A percentile compares a stretch with the other conserved stretches of the same genome.
These are phyloP conservation scores for Anticlea derivata DNA, from an alignment of 2,888 invertebrate species.

Conservation along the genomic window DNA sequence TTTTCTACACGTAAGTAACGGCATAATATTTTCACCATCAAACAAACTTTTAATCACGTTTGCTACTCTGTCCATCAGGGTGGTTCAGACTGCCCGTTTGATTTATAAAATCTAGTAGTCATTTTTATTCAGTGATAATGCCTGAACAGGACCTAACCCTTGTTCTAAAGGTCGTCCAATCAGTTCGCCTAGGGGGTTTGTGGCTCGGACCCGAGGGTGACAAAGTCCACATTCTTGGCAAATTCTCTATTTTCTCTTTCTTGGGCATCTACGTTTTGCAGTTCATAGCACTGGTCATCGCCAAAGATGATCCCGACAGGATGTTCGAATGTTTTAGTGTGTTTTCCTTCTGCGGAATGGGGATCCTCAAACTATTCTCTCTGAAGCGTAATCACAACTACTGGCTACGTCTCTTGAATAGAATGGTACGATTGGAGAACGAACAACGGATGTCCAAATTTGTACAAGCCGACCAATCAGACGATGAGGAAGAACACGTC, in stretches of 20 bases:
- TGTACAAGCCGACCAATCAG: constrained; percentile 42
- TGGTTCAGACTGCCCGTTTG: background rate
- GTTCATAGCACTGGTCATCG: constrained; percentile 46
- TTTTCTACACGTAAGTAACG: background rate
- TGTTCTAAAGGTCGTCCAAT: constrained; percentile 13
- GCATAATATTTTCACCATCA: background rate
- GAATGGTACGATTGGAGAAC: constrained; percentile 49
- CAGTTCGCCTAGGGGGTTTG: constrained; percentile 47
- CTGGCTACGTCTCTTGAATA: constrained; percentile 52
- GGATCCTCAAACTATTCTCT: constrained; percentile 56
- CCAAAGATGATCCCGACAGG: constrained; percentile 48
- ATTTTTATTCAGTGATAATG: constrained; percentile 1
- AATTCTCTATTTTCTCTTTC: constrained; percentile 46
- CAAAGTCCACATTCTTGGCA: constrained; percentile 43
- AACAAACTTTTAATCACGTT: background rate
- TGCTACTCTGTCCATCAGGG: background rate
- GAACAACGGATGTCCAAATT: constrained; percentile 38
- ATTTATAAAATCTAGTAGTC: background rate
- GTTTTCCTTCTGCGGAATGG: constrained; percentile 62
- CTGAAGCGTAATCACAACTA: constrained; percentile 40
- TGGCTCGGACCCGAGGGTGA: constrained; percentile 31
- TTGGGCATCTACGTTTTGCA: constrained; percentile 48
- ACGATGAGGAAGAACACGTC: constrained; percentile 35
- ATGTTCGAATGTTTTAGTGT: constrained; percentile 65
- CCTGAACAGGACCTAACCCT: constrained; percentile 8